phyloP scores from a whole-genome alignment of 2,888 invertebrate genomes.

The Napeogenes sylphis region DNA sequence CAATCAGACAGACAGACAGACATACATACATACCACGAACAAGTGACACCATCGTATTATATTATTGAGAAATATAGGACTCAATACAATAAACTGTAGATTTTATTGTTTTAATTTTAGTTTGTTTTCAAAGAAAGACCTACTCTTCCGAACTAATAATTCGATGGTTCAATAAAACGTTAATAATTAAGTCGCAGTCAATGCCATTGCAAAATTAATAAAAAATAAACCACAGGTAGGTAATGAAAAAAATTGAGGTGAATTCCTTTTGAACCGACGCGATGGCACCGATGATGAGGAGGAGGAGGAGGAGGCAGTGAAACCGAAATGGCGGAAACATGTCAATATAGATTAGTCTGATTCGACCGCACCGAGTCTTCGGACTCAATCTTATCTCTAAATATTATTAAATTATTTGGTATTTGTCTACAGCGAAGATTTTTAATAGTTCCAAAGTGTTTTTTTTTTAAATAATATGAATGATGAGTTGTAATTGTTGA shows the following conservation, averaged over 20 bases:
- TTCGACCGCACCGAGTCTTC: conserved; percentile 38
- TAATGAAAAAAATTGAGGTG: conserved; percentile 42
- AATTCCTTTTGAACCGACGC: conserved; percentile 53
- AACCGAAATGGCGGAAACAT: conserved; percentile 73
- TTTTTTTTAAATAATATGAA: too few relatives aligned
- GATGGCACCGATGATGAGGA: conserved; percentile 39
- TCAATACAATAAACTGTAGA: too few relatives aligned
- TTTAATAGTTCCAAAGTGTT: not conserved
- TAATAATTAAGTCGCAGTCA: conserved; percentile 9
- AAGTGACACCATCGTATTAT: too few relatives aligned
- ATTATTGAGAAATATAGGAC: too few relatives aligned
- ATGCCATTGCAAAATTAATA: conserved; percentile 26
- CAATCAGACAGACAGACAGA: too few relatives aligned
- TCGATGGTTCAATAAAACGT: conserved; percentile 4
- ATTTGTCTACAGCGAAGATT: not conserved
- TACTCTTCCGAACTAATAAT: not conserved
- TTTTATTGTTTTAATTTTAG: too few relatives aligned
- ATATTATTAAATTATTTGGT: conserved; percentile 18
- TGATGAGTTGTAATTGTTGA: too few relatives aligned
- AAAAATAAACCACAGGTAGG: conserved; percentile 36
- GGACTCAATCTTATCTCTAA: conserved; percentile 29
- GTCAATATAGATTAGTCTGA: conserved; percentile 69
- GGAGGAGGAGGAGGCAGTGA: conserved; percentile 44
- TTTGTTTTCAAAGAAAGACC: not conserved
- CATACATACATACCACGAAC: too few relatives aligned